phyloP scores from a whole-genome alignment of 2,113 vertebrate species.

The Philantomba maxwellii region DNA sequence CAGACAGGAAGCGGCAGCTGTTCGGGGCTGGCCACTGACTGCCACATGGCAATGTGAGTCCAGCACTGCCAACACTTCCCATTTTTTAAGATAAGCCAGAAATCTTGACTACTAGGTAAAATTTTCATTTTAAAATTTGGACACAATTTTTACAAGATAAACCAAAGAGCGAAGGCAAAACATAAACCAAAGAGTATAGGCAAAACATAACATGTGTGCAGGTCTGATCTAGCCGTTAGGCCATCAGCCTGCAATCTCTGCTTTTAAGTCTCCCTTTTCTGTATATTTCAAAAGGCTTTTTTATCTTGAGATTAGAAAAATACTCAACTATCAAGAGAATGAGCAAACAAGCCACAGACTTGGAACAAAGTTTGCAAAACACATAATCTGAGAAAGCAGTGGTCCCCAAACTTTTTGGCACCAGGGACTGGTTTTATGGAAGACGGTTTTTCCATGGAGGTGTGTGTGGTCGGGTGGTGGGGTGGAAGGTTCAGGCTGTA shows the following conservation, averaged over 20 bases:
- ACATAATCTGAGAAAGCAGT: not conserved
- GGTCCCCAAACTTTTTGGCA: not conserved
- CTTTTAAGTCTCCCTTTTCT: not conserved
- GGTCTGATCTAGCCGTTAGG: not conserved
- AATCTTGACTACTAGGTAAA: not conserved
- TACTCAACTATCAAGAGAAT: not conserved
- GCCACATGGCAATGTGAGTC: not conserved
- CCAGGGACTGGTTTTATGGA: not conserved
- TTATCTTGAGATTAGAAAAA: not conserved
- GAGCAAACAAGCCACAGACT: not conserved
- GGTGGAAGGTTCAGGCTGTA: not conserved
- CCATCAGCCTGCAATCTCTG: not conserved
- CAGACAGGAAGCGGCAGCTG: not conserved
- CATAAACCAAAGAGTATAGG: not conserved
- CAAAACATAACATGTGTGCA: not conserved
- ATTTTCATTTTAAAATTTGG: not conserved
- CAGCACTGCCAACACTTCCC: not conserved
- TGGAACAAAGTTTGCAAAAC: not conserved
- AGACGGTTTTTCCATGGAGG: not conserved
- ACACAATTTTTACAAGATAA: not conserved
- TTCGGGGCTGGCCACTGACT: accelerated
- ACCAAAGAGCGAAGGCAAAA: not conserved
- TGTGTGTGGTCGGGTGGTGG: not conserved
- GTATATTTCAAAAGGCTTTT: not conserved
- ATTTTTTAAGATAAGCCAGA: not conserved